Percentiles rank a stretch among this genome's conserved stretches.
phyloP scores from a whole-genome alignment of 2,888 invertebrate species.

The Platypus cylindrus region DNA sequence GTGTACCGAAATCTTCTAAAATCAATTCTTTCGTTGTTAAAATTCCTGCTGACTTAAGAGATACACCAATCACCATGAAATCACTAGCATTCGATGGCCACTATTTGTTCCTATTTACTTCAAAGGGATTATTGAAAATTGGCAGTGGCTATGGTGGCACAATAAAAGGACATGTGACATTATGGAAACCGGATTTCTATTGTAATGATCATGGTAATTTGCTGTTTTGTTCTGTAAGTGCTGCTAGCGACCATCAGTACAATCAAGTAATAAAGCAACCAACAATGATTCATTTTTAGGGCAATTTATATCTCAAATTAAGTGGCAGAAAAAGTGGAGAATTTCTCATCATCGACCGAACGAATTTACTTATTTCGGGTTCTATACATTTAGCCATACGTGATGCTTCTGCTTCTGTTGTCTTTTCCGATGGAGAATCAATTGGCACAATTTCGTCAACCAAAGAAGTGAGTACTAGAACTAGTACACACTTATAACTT shows the following conservation, averaged over 20 bases:
- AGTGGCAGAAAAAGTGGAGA: constrained; percentile 39
- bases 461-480: constrained; percentile 50
- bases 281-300: constrained; percentile 39
- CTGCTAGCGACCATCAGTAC: too few species aligned
- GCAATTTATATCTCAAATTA: constrained; percentile 66
- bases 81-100: constrained; percentile 83
- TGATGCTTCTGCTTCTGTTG: constrained; percentile 40
- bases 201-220: constrained; percentile 74
- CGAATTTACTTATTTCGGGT: constrained; percentile 39
- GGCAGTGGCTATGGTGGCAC: constrained; percentile 93
- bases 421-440: constrained; percentile 68
- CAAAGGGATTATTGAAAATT: constrained; percentile 78
- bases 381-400: constrained; percentile 34
- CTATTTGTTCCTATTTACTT: constrained; percentile 76
- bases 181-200: constrained; percentile 71
- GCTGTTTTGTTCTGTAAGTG: constrained; percentile 68
- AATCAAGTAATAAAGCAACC: constrained; percentile 4
- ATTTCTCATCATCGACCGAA: constrained; percentile 43
- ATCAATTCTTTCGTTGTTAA: constrained; percentile 54
- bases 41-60: constrained; percentile 38
- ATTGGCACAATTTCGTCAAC: constrained; percentile 67
- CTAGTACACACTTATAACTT: neutral
- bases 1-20: constrained; percentile 66
- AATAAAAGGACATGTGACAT: constrained; percentile 78
- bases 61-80: constrained; percentile 36